Conservation (phyloP, 1,140 invertebrate genomes). For the Bombyx mandarina region DNA sequence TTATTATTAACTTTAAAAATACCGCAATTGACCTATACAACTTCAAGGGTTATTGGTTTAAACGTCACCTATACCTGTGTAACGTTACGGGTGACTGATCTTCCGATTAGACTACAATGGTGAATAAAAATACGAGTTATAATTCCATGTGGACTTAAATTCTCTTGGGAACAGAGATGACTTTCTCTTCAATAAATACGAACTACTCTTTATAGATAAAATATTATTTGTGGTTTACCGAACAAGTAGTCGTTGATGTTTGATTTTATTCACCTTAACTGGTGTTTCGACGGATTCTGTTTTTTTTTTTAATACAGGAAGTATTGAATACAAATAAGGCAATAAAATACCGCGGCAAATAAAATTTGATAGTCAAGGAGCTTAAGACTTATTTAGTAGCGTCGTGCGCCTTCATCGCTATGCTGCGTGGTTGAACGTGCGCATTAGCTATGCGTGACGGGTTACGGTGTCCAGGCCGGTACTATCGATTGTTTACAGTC, state of each 20-base stretch:
- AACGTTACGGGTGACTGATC: too few species aligned
- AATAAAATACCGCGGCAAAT: constrained; percentile 46
- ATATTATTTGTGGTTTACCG: constrained; percentile 20
- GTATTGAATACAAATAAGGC: constrained; percentile 56
- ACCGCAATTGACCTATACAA: too few species aligned
- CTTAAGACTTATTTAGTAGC: constrained; percentile 33
- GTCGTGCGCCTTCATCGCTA: constrained; percentile 46
- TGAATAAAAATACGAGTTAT: too few species aligned
- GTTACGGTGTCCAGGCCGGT: constrained; percentile 34
- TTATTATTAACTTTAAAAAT: too few species aligned
- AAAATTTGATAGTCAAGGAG: constrained; percentile 45
- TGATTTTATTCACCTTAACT: background rate
- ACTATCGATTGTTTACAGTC: constrained; percentile 59
- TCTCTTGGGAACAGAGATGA: constrained; percentile 17
- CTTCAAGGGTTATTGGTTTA: too few species aligned
- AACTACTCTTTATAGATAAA: constrained; percentile 20
- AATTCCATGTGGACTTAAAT: too few species aligned
- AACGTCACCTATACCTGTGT: too few species aligned
- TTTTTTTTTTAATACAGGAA: constrained; percentile 27
- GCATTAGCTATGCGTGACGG: constrained; percentile 56
- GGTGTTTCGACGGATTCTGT: constrained; percentile 13
- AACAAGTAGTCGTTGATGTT: constrained; percentile 5
- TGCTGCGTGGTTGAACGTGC: constrained; percentile 41
- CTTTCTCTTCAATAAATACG: constrained; percentile 39
- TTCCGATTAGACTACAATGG: background rate